A percentile compares a stretch with the other conserved stretches of the same genome.
Evolutionary conservation across 2,888 invertebrate species (phyloP).

Genomic region (Cosmia pyralina): DNA sequence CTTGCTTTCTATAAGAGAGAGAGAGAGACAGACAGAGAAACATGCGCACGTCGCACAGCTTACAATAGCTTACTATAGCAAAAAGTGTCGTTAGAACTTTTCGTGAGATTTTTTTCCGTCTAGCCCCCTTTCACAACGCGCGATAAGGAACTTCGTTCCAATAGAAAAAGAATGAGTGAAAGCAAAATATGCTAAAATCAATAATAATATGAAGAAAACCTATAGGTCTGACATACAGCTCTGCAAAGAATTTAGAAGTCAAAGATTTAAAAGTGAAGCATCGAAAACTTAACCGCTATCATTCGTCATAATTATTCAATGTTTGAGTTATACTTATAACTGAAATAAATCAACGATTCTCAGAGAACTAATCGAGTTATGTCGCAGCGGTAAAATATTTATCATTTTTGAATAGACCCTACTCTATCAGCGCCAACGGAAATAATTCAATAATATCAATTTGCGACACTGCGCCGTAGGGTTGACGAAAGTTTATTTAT

Average conservation of each 20-base stretch:
- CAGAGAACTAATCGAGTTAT: background rate
- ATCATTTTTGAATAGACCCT: conserved; percentile 16
- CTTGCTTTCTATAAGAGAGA: too few species aligned
- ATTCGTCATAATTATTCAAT: background rate
- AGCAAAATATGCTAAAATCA: background rate
- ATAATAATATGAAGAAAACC: background rate
- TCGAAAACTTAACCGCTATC: background rate
- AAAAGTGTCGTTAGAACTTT: too few species aligned
- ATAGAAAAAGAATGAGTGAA: background rate
- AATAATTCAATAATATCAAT: conserved; percentile 40
- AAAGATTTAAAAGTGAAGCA: background rate
- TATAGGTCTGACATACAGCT: background rate
- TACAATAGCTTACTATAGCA: too few species aligned
- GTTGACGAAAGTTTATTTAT: background rate
- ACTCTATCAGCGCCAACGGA: conserved; percentile 1
- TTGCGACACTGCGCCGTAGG: background rate
- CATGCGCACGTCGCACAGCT: too few species aligned
- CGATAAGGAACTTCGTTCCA: too few species aligned
- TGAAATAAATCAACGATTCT: conserved; percentile 4
- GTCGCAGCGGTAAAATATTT: conserved; percentile 5
- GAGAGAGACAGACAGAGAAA: too few species aligned
- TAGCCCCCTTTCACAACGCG: too few species aligned
- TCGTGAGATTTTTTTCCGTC: too few species aligned
- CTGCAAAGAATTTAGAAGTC: background rate
- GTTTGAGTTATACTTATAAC: background rate